phyloP scores from a whole-genome alignment of 2,888 invertebrate genomes.

The Aleiodes leptofemur region DNA sequence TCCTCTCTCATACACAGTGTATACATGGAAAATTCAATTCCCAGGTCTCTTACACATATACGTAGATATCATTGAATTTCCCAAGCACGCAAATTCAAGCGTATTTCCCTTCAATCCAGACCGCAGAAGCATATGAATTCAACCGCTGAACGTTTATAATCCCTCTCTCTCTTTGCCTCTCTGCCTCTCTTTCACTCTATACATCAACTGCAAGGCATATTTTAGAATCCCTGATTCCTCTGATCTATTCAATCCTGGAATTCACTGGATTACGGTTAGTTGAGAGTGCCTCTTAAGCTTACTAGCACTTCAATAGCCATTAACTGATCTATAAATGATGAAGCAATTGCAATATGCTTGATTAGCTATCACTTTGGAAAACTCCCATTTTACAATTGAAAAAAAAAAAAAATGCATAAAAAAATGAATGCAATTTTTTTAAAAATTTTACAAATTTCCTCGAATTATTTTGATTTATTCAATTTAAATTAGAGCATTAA shows the following conservation, averaged over 20 bases:
- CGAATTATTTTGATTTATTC: no score
- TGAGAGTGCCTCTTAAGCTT: constrained; percentile 19
- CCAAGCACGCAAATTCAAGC: constrained; percentile 19
- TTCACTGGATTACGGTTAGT: constrained; percentile 24
- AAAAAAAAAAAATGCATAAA: not conserved
- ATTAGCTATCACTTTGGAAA: not conserved
- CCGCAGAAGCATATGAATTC: constrained; percentile 33
- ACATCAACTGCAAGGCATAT: constrained; percentile 20
- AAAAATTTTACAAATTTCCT: no score
- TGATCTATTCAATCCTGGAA: constrained; percentile 26
- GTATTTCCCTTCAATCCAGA: constrained; percentile 24
- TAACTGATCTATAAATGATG: constrained; percentile 24
- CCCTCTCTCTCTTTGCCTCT: not conserved
- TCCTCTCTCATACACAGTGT: constrained; percentile 4
- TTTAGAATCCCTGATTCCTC: constrained; percentile 28
- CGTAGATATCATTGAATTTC: constrained; percentile 14
- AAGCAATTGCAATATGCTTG: constrained; percentile 7
- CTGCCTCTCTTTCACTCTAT: no score
- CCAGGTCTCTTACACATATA: not conserved
- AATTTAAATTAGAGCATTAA: no score
- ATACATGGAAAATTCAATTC: not conserved
- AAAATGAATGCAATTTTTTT: no score
- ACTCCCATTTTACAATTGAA: not conserved
- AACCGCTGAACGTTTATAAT: constrained; percentile 23
- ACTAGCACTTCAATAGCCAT: constrained; percentile 21